Evolutionary conservation across 2,888 invertebrate species (phyloP).

Genomic region (Mythimna vitellina): DNA sequence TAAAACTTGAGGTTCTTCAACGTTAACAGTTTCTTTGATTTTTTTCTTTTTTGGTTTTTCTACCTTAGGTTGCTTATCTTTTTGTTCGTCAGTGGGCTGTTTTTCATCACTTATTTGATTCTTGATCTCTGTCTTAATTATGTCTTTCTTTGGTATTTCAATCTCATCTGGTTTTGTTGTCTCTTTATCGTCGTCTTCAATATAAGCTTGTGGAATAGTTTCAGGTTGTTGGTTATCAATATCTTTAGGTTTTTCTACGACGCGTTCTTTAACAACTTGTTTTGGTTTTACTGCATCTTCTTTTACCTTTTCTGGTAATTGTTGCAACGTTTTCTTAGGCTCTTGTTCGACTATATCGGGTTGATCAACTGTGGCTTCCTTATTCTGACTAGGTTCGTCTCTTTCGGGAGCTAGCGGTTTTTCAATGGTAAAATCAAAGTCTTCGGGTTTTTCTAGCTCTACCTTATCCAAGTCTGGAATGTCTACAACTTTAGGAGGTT

Average conservation of each 20-base stretch:
- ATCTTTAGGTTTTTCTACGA: conserved; percentile 9
- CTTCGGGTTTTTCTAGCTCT: conserved; percentile 89
- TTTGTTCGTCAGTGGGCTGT: conserved; percentile 6
- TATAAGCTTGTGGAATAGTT: neutral
- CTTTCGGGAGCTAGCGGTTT: conserved; percentile 35
- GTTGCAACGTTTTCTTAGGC: conserved; percentile 21
- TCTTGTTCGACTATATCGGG: conserved; percentile 20
- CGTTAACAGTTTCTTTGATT: neutral
- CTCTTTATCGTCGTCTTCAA: conserved; percentile 10
- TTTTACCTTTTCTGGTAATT: conserved; percentile 5
- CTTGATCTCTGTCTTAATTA: conserved; percentile 7
- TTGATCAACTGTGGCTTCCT: conserved; percentile 44
- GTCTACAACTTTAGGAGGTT: conserved; percentile 87
- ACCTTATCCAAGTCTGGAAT: conserved; percentile 86
- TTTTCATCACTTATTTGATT: conserved; percentile 14
- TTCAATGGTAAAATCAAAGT: conserved; percentile 68
- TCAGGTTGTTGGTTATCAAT: conserved; percentile 20
- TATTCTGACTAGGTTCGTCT: conserved; percentile 3
- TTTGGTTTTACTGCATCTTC: conserved; percentile 27
- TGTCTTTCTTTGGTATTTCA: conserved; percentile 14
- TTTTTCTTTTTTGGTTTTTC: conserved; percentile 39
- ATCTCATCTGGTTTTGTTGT: neutral
- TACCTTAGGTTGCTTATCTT: neutral
- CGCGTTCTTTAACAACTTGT: conserved; percentile 11
- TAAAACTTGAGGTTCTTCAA: conserved; percentile 21